Percentiles rank a stretch among this genome's conserved stretches.
phyloP scores from a whole-genome alignment of 30 jellyfish, hydroid and myxozoan genomes.

The Hydra vulgaris region DNA sequence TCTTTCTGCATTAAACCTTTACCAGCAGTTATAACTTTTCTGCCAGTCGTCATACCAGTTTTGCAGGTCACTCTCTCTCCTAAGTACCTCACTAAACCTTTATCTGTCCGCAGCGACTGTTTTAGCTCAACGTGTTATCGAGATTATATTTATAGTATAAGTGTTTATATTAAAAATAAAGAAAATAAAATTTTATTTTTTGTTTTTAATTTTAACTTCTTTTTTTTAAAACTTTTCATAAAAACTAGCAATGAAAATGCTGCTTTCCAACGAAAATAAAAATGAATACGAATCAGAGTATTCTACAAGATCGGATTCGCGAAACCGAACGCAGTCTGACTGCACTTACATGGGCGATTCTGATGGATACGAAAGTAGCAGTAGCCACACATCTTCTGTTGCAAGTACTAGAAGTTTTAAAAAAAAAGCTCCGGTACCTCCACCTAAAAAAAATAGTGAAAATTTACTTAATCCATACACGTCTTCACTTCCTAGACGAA shows the following conservation, averaged over 20 bases:
- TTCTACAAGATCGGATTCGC: not conserved
- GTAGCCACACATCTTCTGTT: not conserved
- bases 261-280: not conserved
- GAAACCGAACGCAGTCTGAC: slow-evolving; percentile 25
- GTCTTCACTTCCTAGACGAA: not conserved
- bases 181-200: no score
- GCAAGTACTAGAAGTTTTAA: slow-evolving; percentile 29
- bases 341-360: slow-evolving; percentile 6
- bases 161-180: no score
- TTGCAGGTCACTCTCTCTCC: no score
- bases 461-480: slow-evolving; percentile 58
- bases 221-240: no score
- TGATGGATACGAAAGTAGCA: slow-evolving; percentile 26
- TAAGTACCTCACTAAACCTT: no score
- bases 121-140: no score
- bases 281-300: slow-evolving; percentile 10
- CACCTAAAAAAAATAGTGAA: slow-evolving; percentile 45
- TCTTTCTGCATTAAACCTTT: no score
- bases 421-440: slow-evolving; percentile 71
- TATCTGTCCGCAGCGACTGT: no score
- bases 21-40: no score
- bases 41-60: no score
- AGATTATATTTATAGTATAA: no score
- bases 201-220: no score
- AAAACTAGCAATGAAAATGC: not conserved